A percentile compares a stretch with the other conserved stretches of the same genome.
Evolutionary conservation across 1,140 invertebrate genomes (phyloP).

Genomic region (Trichonephila clavata): DNA sequence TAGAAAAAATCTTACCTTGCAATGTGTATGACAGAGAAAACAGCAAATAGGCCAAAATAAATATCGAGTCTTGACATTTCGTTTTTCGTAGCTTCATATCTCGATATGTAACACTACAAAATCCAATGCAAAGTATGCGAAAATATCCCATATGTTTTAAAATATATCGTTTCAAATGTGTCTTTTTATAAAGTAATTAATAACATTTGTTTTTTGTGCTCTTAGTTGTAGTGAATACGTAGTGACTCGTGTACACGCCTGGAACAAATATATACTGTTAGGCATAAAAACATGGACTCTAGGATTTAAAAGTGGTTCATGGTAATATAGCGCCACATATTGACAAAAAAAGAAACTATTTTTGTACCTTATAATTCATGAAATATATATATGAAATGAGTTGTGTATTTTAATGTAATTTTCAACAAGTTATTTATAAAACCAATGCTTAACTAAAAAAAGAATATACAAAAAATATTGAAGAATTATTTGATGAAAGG

Average conservation of each 20-base stretch:
- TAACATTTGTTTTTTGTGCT: too few relatives aligned
- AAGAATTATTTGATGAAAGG: neutral
- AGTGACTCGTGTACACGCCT: neutral
- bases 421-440: neutral
- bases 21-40: neutral
- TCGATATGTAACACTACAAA: neutral
- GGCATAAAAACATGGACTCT: neutral
- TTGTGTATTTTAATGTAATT: too few relatives aligned
- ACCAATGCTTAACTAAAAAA: too few relatives aligned
- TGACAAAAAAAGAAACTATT: constrained; percentile 58
- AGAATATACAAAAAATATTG: neutral
- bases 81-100: neutral
- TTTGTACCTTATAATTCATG: neutral
- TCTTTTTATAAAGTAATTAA: too few relatives aligned
- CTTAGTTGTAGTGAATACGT: too few relatives aligned
- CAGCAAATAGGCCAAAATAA: constrained; percentile 17
- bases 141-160: too few relatives aligned
- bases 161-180: too few relatives aligned
- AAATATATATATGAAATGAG: too few relatives aligned
- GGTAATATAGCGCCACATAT: constrained; percentile 66
- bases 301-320: neutral
- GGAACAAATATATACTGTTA: neutral
- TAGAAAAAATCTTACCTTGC: constrained; percentile 44
- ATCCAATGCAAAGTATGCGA: too few relatives aligned
- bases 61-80: neutral